Evolutionary conservation across 2,888 invertebrate genomes (phyloP), one percentile per base, ranked within the genome.

Genomic region (Escarpia spicata): DNA sequence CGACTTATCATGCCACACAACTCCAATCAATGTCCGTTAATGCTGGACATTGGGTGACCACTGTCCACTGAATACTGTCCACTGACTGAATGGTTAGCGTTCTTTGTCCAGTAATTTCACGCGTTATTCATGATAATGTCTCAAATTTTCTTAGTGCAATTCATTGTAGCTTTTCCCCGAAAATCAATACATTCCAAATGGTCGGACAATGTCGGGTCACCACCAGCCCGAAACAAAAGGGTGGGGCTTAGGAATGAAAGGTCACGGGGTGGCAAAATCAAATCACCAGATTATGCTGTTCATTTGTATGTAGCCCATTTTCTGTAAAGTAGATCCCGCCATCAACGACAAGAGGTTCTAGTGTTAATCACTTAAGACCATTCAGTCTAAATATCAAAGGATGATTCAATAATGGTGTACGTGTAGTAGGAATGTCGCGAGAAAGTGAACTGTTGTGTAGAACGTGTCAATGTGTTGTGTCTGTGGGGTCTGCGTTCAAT

Each of bases 311-410:
- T 75, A 26, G 75, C 75, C 37, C 26, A 75, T 75, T 26, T 75
- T 75, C 75, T 75, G 75, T 75, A 75, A 75, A 75, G 75, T 75
- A 26, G 75, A 75, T 75, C 75, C 6, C 75, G n/a, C 26, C 75
- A 26, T 26, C 26, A 75, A 37, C 26, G 15, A 75, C 75, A 75
- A 75, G 75, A 26, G 75, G 6, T 75, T 75, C 75, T n/a, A 75
- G 26, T 75, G 75, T 75, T 75, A 75, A 26, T 75, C n/a, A 75
- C 26, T 75, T 75, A 75, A 75, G 75, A 15, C n/a, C 75, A 75
- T 75, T 75, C 75, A 75, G 75, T 75, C 75, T 75, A n/a, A 26
- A 75, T 75, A 26, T 75, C 75, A 75, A 75, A 75, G 75, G 75
- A 60, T 60, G 75, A 19, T 15, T 6, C 75, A 26, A 26, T 26